Base-by-base conservation (phyloP, 2,888 invertebrate genomes). In the Steinernema scapterisci region DNA sequence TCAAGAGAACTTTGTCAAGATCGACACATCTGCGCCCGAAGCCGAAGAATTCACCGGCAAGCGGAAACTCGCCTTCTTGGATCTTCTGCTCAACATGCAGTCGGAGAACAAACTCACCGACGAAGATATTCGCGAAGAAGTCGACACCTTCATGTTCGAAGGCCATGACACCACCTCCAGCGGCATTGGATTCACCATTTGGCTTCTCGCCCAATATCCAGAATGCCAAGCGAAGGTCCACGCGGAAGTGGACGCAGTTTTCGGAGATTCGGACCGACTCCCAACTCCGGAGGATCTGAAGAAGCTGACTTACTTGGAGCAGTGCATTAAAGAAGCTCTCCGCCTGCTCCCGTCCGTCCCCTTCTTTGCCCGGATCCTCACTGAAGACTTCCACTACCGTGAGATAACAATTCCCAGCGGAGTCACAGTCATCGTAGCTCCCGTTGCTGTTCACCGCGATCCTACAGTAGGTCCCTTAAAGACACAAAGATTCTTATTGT, bases 61-160 rank as follows among this genome's bases (percentile, higher is more conserved):
- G 13, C 48, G 48, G 7, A 16, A 19, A 13, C 43, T 88, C 54
- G 89, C 89, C 7, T 89, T 89, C 79, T 84, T 89, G 43, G 89
- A 89, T 80, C 82, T 89, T 81, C 80, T 89, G 38, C 81, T 89
- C 27, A 85, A 87, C 56, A 81, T 86, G 48, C 80, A 84, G 9
- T 80, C 84, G 6, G 84, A 83, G 9, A 78, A 83, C n/a, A 79
- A 80, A 2, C 78, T 89, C 63, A 85, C 88, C 0, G 78, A 84
- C 71, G 79, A 82, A 1, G 89, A 89, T 73, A 88, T 89, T 21
- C 80, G 87, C 46, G 89, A 89, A 77, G 89, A 89, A 82, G 89
- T 89, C 46, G 89, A 89, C 80, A 89, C 88, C 16, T 89, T 88
- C 81, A 89, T 88, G 88, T 88, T 88, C 83, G 88, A 88, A 72